These are phyloP conservation scores for Melanostigma gelatinosum DNA, from an alignment of 2,113 vertebrate genomes.

Conservation along the genomic window DNA sequence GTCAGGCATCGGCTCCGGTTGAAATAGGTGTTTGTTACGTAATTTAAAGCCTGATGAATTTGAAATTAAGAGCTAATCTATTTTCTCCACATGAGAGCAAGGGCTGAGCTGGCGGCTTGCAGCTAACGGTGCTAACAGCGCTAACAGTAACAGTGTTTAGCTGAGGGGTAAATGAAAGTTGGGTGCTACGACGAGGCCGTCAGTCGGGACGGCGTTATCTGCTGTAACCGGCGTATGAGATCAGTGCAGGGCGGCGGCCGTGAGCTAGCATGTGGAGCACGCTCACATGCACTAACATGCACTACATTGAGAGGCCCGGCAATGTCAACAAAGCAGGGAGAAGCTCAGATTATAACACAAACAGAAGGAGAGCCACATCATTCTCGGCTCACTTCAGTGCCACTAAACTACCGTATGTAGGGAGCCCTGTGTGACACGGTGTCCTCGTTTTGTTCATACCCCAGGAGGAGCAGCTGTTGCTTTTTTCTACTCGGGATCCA, in stretches of 20 bases:
- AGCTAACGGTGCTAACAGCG: not conserved
- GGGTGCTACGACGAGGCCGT: no score
- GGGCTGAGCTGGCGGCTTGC: no score
- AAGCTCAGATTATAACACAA: not conserved
- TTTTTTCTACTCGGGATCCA: conserved; percentile 30
- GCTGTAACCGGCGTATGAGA: no score
- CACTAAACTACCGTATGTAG: not conserved
- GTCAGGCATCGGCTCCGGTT: not conserved
- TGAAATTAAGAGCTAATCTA: not conserved
- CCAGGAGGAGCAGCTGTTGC: conserved; percentile 30
- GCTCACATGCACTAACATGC: no score
- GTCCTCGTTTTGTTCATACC: conserved; percentile 40
- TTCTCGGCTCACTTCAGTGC: not conserved
- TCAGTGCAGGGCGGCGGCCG: no score
- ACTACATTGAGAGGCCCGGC: no score
- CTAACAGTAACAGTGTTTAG: not conserved
- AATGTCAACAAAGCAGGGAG: not conserved
- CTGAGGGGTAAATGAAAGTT: no score
- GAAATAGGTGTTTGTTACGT: not conserved
- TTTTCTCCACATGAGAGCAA: not conserved
- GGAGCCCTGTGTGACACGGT: conserved; percentile 16
- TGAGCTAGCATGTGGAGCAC: no score
- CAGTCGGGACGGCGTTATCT: no score
- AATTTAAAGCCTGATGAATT: not conserved
- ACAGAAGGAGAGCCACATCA: not conserved